Percentiles rank a stretch among this genome's conserved stretches.
These are phyloP conservation scores for Porites divaricata DNA, from an alignment of 92 coral and sea anemone species.

Conservation along the genomic window DNA sequence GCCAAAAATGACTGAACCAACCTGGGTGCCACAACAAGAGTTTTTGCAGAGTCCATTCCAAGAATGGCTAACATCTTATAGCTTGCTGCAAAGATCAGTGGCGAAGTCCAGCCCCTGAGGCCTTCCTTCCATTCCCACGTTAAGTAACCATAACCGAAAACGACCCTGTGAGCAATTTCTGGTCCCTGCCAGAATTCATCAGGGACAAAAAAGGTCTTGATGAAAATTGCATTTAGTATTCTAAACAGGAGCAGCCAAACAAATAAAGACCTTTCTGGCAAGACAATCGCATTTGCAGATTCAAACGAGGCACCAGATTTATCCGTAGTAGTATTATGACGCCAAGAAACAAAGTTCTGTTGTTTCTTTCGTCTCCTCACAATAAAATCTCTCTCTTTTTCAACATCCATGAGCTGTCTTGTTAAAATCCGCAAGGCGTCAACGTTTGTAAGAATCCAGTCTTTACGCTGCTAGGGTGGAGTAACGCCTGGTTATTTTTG, in stretches of 20 bases:
- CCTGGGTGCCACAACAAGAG: constrained; percentile 71
- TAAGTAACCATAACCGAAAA: constrained; percentile 89
- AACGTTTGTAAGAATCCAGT: constrained; percentile 34
- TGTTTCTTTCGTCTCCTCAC: constrained; percentile 8
- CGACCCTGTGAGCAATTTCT: constrained; percentile 91
- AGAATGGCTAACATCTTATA: constrained; percentile 67
- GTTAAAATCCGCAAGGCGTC: not conserved
- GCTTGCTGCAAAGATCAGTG: constrained; percentile 71
- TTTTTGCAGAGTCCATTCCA: constrained; percentile 66
- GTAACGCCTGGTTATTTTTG: constrained; percentile 16
- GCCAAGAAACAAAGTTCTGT: not conserved
- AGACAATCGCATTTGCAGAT: not conserved
- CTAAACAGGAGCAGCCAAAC: constrained; percentile 63
- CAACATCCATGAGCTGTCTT: constrained; percentile 9
- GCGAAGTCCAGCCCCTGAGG: constrained; percentile 86
- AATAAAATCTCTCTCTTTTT: not conserved
- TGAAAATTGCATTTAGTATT: constrained; percentile 72
- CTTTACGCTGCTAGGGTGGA: not conserved
- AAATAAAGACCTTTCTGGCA: constrained; percentile 31
- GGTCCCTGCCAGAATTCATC: constrained; percentile 99
- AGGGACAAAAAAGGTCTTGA: constrained; percentile 90
- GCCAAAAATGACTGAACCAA: constrained; percentile 83
- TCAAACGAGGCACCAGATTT: not conserved
- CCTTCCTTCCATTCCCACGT: constrained; percentile 99
- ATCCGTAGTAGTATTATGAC: not conserved